Conservation (phyloP, 1,140 invertebrate genomes). For the Drosophila sturtevanti region DNA sequence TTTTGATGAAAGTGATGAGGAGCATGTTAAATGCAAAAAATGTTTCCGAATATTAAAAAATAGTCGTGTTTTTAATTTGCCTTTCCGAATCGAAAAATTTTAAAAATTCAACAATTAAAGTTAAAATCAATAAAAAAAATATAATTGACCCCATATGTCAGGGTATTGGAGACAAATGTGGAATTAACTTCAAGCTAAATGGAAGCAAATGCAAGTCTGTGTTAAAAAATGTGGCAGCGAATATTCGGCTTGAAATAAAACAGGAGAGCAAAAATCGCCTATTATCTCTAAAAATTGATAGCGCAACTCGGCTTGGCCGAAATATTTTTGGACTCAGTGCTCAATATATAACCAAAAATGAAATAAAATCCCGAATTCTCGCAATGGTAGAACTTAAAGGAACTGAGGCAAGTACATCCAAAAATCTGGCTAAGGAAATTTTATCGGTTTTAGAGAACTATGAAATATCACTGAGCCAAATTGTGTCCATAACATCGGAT, state of each 20-base stretch:
- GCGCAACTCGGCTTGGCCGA: slow-evolving; percentile 17
- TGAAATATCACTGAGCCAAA: slow-evolving; percentile 9
- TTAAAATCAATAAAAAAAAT: no score
- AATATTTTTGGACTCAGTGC: slow-evolving; percentile 20
- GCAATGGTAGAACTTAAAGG: slow-evolving; percentile 21
- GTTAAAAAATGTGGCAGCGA: slow-evolving; percentile 11
- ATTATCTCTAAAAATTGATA: slow-evolving; percentile 33
- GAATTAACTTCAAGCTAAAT: slow-evolving; percentile 19
- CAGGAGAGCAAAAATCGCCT: slow-evolving; percentile 17
- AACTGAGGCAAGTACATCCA: slow-evolving; percentile 10
- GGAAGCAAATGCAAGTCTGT: no score
- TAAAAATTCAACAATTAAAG: no score
- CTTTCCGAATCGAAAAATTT: no score
- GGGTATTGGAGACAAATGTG: background rate
- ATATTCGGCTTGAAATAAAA: slow-evolving; percentile 15
- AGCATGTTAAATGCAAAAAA: no score
- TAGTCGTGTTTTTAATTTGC: no score
- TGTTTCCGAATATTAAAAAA: no score
- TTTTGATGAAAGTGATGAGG: no score
- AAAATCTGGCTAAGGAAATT: slow-evolving; percentile 12
- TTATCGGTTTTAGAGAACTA: slow-evolving; percentile 12
- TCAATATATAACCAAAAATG: slow-evolving; percentile 11
- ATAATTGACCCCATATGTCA: no score
- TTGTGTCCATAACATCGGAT: no score
- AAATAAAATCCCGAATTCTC: slow-evolving; percentile 25